Evolutionary conservation across 2,888 invertebrate genomes (phyloP), one percentile per base, ranked within the genome.

Genomic region (Chloroclystis v-ata): DNA sequence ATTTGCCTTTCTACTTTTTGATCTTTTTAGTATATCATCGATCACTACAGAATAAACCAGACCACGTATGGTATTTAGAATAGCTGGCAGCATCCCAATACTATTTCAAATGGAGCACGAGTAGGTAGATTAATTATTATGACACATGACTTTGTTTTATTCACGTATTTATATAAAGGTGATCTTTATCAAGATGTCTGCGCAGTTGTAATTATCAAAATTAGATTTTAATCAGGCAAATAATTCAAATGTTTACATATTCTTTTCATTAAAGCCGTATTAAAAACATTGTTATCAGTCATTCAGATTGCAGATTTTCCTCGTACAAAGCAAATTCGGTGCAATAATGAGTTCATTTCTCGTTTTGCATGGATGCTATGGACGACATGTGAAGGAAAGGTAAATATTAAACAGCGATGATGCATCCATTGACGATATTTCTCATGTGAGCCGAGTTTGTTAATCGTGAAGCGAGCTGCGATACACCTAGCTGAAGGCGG

Each of bases 111-210:
- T 78, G 73, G 77, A 79, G 65, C 75, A 70, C 70, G 72, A 70
- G 78, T 78, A 77, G 75, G 77, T 69, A 77, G 73, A 78, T 82
- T 78, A 75, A 74, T 79, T 80, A 79, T 80, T 78, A 78, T 76
- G 76, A 78, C 75, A 75, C 68, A 71, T 69, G 69, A 74, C 70
- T 73, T 75, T 75, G 71, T 77, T 73, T 65, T 67, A 71, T 66
- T 65, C 64, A 67, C 63, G 67, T 65, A 64, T 68, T 69, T 65
- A 72, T 67, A 75, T 67, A 64, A 52, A 66, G 59, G 59, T 63
- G 64, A 72, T 71, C 69, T 67, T 70, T 66, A 72, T 76, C 73
- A 62, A 54, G 60, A 56, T 68, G 69, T 69, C 70, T 63, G 63
- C 69, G 59, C 58, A 38, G 55, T 52, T 44, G 59, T 56, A 63